Conservation (phyloP, 2,113 vertebrate species). For the Craseonycteris thonglongyai region DNA sequence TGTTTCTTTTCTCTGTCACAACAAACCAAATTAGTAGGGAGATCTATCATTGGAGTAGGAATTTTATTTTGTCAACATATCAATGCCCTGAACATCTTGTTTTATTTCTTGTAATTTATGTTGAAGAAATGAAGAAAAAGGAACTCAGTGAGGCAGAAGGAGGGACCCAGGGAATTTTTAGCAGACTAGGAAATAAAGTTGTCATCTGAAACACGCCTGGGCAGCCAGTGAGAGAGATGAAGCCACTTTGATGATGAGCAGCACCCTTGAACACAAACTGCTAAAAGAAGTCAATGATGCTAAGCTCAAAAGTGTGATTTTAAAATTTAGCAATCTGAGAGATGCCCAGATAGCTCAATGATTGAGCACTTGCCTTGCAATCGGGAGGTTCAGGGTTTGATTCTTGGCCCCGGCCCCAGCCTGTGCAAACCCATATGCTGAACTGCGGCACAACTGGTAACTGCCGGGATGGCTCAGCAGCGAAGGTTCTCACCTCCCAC, state of each 20-base stretch:
- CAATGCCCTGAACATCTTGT: neutral
- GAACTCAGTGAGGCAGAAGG: neutral
- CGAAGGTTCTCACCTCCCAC: too few relatives aligned
- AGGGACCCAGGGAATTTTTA: neutral
- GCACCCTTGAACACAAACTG: neutral
- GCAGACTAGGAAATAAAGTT: neutral
- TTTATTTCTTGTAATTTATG: neutral
- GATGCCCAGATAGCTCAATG: too few relatives aligned
- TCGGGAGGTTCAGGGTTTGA: too few relatives aligned
- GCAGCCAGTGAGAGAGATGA: neutral
- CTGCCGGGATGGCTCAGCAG: too few relatives aligned
- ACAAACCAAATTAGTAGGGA: neutral
- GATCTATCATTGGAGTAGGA: neutral
- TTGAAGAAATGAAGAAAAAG: neutral
- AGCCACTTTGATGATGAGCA: neutral
- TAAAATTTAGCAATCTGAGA: neutral
- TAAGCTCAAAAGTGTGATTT: neutral
- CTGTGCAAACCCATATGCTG: too few relatives aligned
- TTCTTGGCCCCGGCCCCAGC: too few relatives aligned
- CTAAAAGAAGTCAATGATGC: fast-evolving
- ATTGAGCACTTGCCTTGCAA: too few relatives aligned
- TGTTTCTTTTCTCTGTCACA: neutral
- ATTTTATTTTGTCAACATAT: neutral
- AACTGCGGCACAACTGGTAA: too few relatives aligned
- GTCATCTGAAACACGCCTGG: neutral